Percentiles rank a stretch among this genome's conserved stretches.
These are phyloP conservation scores for Zapus hudsonius DNA, from an alignment of 2,113 vertebrate species.

Conservation along the genomic window DNA sequence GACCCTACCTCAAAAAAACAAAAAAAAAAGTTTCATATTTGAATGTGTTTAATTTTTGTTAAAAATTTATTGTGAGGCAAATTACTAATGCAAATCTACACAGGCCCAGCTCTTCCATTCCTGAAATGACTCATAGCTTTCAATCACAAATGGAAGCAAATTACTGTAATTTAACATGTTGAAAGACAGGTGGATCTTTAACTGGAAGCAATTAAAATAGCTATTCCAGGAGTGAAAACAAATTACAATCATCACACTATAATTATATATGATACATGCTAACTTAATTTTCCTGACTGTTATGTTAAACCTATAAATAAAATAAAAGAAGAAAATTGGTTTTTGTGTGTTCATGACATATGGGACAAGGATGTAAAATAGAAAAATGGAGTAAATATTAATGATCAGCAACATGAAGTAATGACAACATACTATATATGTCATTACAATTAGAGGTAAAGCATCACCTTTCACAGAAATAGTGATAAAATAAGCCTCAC, in stretches of 20 bases:
- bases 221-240: slow-evolving; percentile 33
- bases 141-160: not conserved
- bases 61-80: not conserved
- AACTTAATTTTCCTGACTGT: not conserved
- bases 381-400: not conserved
- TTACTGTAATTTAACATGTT: slow-evolving; percentile 48
- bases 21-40: not conserved
- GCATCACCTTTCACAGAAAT: slow-evolving; percentile 24
- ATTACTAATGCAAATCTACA: not conserved
- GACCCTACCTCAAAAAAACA: no score
- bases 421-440: not conserved
- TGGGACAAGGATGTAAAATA: fast-evolving
- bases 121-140: slow-evolving; percentile 7
- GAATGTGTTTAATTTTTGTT: not conserved
- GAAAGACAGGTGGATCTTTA: slow-evolving; percentile 21
- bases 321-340: not conserved
- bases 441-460: not conserved
- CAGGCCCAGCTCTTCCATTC: not conserved
- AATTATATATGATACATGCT: not conserved
- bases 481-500: not conserved
- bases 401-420: not conserved
- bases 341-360: not conserved
- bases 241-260: not conserved
- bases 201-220: slow-evolving; percentile 10
- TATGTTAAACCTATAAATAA: not conserved